Conservation (phyloP, 2,888 invertebrate species). For the Hipparchia semele region DNA sequence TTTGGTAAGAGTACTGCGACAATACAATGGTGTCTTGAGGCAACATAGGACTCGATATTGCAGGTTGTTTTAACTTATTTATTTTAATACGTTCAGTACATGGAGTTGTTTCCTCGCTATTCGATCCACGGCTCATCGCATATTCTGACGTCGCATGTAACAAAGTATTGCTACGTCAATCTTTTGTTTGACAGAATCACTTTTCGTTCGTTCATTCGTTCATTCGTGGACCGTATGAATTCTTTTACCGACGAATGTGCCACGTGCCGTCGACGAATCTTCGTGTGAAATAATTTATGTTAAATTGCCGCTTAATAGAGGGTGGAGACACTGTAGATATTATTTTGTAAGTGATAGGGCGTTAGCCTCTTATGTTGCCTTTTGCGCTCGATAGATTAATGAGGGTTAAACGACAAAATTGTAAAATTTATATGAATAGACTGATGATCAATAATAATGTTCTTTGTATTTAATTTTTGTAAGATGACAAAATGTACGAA, state of each 20-base stretch:
- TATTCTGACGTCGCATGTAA: slow-evolving; percentile 34
- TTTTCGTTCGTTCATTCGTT: too few relatives aligned
- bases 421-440: slow-evolving; percentile 82
- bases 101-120: slow-evolving; percentile 44
- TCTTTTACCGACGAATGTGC: slow-evolving; percentile 42
- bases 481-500: slow-evolving; percentile 80
- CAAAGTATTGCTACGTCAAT: too few relatives aligned
- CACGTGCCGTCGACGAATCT: slow-evolving; percentile 50
- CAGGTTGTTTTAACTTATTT: slow-evolving; percentile 78
- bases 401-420: slow-evolving; percentile 79
- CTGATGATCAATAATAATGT: slow-evolving; percentile 82
- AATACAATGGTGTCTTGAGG: slow-evolving; percentile 69
- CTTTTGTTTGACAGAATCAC: too few relatives aligned
- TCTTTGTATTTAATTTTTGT: slow-evolving; percentile 80
- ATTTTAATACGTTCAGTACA: slow-evolving; percentile 60
- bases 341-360: slow-evolving; percentile 60
- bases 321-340: slow-evolving; percentile 64
- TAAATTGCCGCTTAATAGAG: slow-evolving; percentile 65
- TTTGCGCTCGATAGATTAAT: slow-evolving; percentile 67
- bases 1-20: slow-evolving; percentile 76
- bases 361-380: slow-evolving; percentile 76
- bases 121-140: slow-evolving; percentile 49
- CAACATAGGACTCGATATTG: slow-evolving; percentile 70
- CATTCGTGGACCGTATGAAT: too few relatives aligned
- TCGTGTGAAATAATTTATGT: slow-evolving; percentile 65